Percentiles rank a stretch among this genome's conserved stretches.
phyloP scores from a whole-genome alignment of 2,888 invertebrate genomes.

The Linnaemya tessellans region DNA sequence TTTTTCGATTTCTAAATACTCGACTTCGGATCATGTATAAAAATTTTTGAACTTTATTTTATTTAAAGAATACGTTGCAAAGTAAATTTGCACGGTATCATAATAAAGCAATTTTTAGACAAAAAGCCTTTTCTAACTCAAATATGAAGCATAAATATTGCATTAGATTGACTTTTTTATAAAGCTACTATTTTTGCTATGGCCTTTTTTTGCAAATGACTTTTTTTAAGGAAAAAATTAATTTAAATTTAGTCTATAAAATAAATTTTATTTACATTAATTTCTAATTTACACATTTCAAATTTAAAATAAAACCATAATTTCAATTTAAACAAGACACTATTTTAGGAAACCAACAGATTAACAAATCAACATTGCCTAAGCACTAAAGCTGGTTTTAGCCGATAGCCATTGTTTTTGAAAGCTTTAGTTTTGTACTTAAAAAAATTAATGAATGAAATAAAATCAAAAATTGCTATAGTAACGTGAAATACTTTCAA shows the following conservation, averaged over 20 bases:
- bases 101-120: too few species aligned
- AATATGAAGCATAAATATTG: too few species aligned
- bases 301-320: neutral
- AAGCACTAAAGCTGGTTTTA: constrained; percentile 72
- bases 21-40: too few species aligned
- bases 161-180: too few species aligned
- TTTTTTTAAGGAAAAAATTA: neutral
- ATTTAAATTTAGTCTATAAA: neutral
- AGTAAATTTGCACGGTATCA: too few species aligned
- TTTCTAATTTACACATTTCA: constrained; percentile 23
- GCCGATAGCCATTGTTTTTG: constrained; percentile 72
- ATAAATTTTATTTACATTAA: constrained; percentile 44
- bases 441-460: constrained; percentile 50
- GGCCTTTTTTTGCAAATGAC: too few species aligned
- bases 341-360: neutral
- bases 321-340: neutral
- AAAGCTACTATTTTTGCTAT: too few species aligned
- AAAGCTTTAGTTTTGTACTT: constrained; percentile 74
- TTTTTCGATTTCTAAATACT: too few species aligned
- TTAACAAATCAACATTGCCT: constrained; percentile 19
- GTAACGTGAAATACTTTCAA: constrained; percentile 3
- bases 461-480: neutral
- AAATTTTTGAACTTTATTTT: too few species aligned
- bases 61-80: too few species aligned
- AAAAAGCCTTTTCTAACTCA: too few species aligned